Base-by-base conservation (phyloP, 1,140 invertebrate species). In the Apis florea region DNA sequence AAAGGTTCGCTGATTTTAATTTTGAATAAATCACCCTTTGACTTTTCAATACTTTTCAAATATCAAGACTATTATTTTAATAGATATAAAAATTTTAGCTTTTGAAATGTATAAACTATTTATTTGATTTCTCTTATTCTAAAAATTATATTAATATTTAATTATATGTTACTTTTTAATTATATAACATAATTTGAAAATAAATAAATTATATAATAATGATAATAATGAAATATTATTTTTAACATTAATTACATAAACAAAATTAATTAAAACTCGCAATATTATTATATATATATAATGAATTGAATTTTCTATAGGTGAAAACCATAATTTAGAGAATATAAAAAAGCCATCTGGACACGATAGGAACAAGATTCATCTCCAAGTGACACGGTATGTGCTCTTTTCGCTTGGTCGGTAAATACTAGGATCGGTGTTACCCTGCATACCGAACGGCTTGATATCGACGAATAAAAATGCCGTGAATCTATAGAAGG, bases 351-450 rank as follows among this genome's bases (percentile, higher is more conserved):
- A 81, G 79, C 71, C 79, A 81, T 81, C 79, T 81, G 79, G 72
- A 75, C 40, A 75, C 53, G 79, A 75, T 75, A 66, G 40, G 72
- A 24, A 75, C 54, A 54, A 81, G 73, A 81, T 81, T 81, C 79
- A 75, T 81, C 79, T 81, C 63, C 24, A 21, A 75, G 17, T 63
- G 69, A 64, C 61, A 72, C n/a, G 77, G 13, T 66, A 49, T 75
- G 51, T 67, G 49, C 72, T 51, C 54, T 63, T 81, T 75, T 81
- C 79, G 79, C 79, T 81, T 81, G 79, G 79, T 81, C 79, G 79
- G 79, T 81, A 81, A 81, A 81, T 75, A 26, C 53, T 67, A 75
- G 72, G 63, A 81, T 54, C 63, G 79, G 61, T 49, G 63, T 81
- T 81, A 81, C 54, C 79, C 63, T 24, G 79, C 79, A 81, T 75